Evolutionary conservation across 2,113 vertebrate species (phyloP).

Genomic region (Andinoacara biseriatus): DNA sequence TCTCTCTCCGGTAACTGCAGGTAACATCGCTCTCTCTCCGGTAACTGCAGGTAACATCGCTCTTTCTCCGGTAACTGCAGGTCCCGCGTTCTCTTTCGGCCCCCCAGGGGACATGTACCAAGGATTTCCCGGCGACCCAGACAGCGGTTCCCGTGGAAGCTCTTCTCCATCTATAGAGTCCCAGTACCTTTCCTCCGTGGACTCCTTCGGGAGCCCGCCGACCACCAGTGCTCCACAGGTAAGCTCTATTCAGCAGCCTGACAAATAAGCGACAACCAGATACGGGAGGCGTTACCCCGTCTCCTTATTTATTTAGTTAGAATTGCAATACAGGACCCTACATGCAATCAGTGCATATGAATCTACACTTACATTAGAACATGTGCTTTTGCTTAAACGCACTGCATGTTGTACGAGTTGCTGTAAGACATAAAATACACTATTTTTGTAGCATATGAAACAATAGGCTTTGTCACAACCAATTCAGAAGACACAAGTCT

Average conservation of each 20-base stretch:
- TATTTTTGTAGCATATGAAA: neutral
- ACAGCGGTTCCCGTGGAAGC: conserved; percentile 92
- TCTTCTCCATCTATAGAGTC: conserved; percentile 94
- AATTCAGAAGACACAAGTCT: neutral
- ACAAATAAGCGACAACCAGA: neutral
- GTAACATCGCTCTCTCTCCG: conserved; percentile 77
- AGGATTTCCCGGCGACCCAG: conserved; percentile 94
- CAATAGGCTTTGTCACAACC: neutral
- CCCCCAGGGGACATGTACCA: conserved; percentile 94
- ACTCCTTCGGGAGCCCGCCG: conserved; percentile 94
- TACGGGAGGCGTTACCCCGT: neutral
- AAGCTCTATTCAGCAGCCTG: conserved; percentile 28
- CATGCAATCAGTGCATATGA: neutral
- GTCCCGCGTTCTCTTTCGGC: conserved; percentile 79
- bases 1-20: conserved; percentile 80
- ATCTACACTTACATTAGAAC: neutral
- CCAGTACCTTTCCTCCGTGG: conserved; percentile 94
- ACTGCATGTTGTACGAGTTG: neutral
- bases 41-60: conserved; percentile 78
- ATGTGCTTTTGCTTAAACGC: neutral
- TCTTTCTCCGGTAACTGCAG: conserved; percentile 80
- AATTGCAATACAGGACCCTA: neutral
- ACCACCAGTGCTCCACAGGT: conserved; percentile 90
- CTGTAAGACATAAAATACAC: neutral
- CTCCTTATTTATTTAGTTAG: neutral